phyloP scores from a whole-genome alignment of 2,797 vertebrate species.

The Lacerta bilineata region DNA sequence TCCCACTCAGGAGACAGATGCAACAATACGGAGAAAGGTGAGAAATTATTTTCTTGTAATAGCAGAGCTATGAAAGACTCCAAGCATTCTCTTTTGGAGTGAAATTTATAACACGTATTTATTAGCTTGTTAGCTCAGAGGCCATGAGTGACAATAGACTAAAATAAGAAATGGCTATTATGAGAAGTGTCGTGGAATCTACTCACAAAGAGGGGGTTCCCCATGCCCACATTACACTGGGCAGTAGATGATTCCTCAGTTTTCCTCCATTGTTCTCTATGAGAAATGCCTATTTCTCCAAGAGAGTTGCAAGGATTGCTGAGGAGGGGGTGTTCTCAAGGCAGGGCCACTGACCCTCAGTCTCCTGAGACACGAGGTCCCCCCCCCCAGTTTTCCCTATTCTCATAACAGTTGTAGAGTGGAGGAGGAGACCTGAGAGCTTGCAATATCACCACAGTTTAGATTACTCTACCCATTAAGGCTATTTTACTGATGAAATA shows the following conservation, averaged over 20 bases:
- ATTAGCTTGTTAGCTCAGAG: not conserved
- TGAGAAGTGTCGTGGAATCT: not conserved
- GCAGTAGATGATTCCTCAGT: too few relatives aligned
- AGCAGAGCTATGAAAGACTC: not conserved
- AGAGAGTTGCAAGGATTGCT: not conserved
- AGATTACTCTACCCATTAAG: not conserved
- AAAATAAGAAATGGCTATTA: not conserved
- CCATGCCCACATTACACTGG: not conserved
- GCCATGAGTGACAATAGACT: not conserved
- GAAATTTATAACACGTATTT: not conserved
- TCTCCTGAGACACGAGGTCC: too few relatives aligned
- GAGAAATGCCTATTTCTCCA: not conserved
- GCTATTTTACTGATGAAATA: not conserved
- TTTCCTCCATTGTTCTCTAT: not conserved
- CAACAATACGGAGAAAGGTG: not conserved
- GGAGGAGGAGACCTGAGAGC: not conserved
- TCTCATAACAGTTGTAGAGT: not conserved
- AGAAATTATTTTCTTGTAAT: constrained; percentile 13
- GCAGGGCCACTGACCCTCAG: too few relatives aligned
- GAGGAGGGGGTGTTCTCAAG: not conserved
- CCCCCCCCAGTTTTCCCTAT: not conserved
- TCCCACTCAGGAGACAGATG: constrained; percentile 8
- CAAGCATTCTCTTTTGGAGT: not conserved
- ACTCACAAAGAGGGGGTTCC: not conserved
- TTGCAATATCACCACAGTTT: not conserved